Evolutionary conservation across 2,888 invertebrate species (phyloP).

Genomic region (Dasysyrphus tricinctus): DNA sequence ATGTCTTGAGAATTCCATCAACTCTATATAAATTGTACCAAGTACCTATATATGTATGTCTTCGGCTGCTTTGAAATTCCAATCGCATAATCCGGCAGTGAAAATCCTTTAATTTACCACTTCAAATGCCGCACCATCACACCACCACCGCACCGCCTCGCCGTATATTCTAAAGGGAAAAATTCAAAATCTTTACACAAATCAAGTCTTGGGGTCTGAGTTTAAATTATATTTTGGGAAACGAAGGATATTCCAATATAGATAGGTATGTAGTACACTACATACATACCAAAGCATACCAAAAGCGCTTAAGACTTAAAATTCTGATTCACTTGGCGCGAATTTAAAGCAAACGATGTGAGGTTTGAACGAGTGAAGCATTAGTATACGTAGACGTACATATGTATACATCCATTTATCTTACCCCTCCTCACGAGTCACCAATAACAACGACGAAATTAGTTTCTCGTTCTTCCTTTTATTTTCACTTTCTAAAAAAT

Average conservation of each 20-base stretch:
- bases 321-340: constrained; percentile 2
- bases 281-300: background rate
- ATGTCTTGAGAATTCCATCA: constrained; percentile 39
- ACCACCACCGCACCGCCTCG: too few relatives aligned
- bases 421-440: background rate
- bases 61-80: constrained; percentile 57
- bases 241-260: constrained; percentile 2
- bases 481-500: constrained; percentile 43
- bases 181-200: constrained; percentile 44
- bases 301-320: constrained; percentile 14
- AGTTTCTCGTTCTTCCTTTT: constrained; percentile 36
- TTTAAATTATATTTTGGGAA: constrained; percentile 20
- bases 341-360: background rate
- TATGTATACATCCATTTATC: too few relatives aligned
- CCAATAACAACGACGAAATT: constrained; percentile 45
- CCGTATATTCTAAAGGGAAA: background rate
- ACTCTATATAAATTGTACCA: background rate
- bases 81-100: constrained; percentile 60
- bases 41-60: background rate
- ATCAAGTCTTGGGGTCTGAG: constrained; percentile 39
- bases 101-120: constrained; percentile 51
- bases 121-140: constrained; percentile 4
- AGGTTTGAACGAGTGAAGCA: background rate
- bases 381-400: too few relatives aligned
- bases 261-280: background rate